Base-by-base conservation (phyloP, 2,888 invertebrate species). In the Orthosia cruda region DNA sequence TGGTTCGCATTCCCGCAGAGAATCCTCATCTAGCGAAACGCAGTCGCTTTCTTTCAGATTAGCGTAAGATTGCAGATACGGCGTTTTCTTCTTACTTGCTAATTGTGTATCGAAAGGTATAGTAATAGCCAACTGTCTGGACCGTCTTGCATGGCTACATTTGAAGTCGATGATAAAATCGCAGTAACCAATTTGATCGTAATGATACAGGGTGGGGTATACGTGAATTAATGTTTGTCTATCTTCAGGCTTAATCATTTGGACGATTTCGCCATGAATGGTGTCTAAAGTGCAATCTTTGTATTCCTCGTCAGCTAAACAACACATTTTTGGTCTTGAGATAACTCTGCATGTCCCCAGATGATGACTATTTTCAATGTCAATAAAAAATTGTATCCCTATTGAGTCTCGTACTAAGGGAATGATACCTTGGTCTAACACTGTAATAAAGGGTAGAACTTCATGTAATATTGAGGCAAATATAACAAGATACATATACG, bases 121-220 rank as follows among this genome's bases (percentile, higher is more conserved):
- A 54, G 79, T 88, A 3, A 93, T 71, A 68, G 89, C 77, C 73
- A 86, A 77, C 68, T 85, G 86, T 26, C 68, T 85, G 16, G 83
- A 76, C 18, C 65, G 52, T 54, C 55, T 88, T 65, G 55, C 84
- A 45, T 70, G 82, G 16, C 84, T 85, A 74, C 93, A 95, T 67
- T 81, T 84, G 73, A 88, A 91, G 16, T 91, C 79, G 52, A 95
- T 49, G 2, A 81, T 32, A 20, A 95, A 89, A 72, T 91, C 84
- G 64, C 95, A 95, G 61, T 89, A 91, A 2, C 96, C 96, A 15
- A 91, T 67, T 81, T 92, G 91, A 74, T 95, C 94, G 63, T 95
- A 91, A 67, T 91, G 93, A 55, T 88, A 88, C 55, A 95, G 62
- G 1, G 91, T 87, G 16, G 95, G 94, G 47, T 93, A 92, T 13